A percentile compares a stretch with the other conserved stretches of the same genome.
phyloP scores from a whole-genome alignment of 2,797 vertebrate species.

The Neostethus bicornis region DNA sequence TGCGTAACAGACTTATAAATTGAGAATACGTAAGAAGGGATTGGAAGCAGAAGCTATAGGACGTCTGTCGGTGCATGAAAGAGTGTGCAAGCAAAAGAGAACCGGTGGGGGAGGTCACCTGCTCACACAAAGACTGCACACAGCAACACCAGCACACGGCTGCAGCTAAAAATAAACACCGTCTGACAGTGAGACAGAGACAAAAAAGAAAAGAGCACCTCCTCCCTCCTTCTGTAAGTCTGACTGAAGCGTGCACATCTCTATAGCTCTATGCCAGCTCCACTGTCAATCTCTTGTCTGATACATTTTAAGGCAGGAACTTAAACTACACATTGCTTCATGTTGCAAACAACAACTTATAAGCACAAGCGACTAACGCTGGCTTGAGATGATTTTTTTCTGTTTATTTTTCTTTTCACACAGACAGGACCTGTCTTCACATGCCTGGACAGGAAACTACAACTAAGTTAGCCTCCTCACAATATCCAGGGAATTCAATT shows the following conservation, averaged over 20 bases:
- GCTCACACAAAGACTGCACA: conserved; percentile 71
- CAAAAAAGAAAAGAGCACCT: conserved; percentile 56
- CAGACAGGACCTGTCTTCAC: neutral
- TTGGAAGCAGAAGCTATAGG: conserved; percentile 2
- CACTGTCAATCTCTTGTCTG: conserved; percentile 29
- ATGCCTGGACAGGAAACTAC: neutral
- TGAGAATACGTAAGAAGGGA: too few species aligned
- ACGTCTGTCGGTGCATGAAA: conserved; percentile 22
- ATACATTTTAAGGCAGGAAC: conserved; percentile 10
- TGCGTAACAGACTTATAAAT: neutral
- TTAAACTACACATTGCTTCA: conserved; percentile 39
- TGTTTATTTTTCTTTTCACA: too few species aligned
- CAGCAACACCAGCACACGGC: conserved; percentile 72
- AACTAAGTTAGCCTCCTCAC: neutral
- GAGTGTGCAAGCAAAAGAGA: conserved; percentile 21
- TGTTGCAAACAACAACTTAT: conserved; percentile 25
- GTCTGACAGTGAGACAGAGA: conserved; percentile 44
- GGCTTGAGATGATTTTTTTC: neutral
- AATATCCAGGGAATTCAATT: neutral
- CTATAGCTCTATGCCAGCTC: conserved; percentile 31
- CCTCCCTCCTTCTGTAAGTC: conserved; percentile 48
- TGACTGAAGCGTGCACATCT: conserved; percentile 32
- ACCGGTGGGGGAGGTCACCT: conserved; percentile 53
- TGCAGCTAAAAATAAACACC: conserved; percentile 82
- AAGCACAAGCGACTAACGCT: conserved; percentile 44